Evolutionary conservation across 30 jellyfish, hydroid and myxozoan species (phyloP), one percentile per base, ranked within the genome.

Genomic region (Aurelia aurita): DNA sequence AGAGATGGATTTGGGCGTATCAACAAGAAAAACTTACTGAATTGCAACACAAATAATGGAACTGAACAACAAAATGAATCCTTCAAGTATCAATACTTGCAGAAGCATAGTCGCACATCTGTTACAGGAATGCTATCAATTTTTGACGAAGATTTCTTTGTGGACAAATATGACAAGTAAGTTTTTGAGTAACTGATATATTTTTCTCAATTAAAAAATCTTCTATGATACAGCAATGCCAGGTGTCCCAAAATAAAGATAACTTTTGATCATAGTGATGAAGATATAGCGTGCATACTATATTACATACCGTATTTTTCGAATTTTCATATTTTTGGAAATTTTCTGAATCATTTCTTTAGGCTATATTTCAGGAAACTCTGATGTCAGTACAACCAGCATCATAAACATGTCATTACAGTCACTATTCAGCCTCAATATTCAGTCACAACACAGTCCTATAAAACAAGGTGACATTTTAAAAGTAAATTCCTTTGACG

Each of bases 1-100:
- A 82, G 93, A 82, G 93, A 82, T 82, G 93, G 93, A 84, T 69
- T 13, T 55, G 78, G 78, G 93, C 93, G 15, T 82, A 68, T 55
- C 32, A 89, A 22, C 83, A 47, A 26, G 89, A 82, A 16, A 25
- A 43, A 28, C 47, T 82, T 21, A 43, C 47, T 54, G 14, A 69
- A 58, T 35, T 19, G 83, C 65, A 68, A 49, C 44, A 82, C 93
- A 26, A 70, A 80, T 60, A 80, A 80, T 49, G 91, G 91, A 25
- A 84, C 69, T 9, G 91, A 80, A 46, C 72, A 88, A 26, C 93
- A 82, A 54, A 82, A 82, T 53, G 89, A 70, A 70, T 65, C 71
- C 15, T 70, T 82, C 80, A 82, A 82, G 49, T 66, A 80, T 59
- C 35, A 44, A 29, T 78, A 78, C 67, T 46, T 78, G 72, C 54